Evolutionary conservation across 2,888 invertebrate genomes (phyloP), one percentile per base, ranked within the genome.

Genomic region (Allacma fusca): DNA sequence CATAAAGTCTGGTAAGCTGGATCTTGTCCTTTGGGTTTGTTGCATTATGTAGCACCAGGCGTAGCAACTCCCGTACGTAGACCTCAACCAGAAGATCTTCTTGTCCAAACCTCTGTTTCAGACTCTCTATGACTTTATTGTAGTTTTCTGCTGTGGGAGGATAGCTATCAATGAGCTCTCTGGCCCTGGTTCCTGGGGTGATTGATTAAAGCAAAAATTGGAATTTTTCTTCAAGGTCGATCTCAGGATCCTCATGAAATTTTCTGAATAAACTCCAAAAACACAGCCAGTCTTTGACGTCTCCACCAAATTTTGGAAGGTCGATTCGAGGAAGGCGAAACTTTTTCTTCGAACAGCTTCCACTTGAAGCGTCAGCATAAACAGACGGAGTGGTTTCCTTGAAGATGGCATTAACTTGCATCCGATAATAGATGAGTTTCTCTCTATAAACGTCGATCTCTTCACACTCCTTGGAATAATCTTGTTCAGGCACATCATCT

Each of bases 1-100:
- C 79, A 64, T 79, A 79, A 13, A 80, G 13, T 16, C 40, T 21
- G 9, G 69, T 23, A 13, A 80, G 1, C 16, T n/a, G 44, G 0
- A 72, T 13, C 21, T 77, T 77, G 40, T 72, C 40, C 12, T 69
- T 69, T 13, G 69, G 24, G 23, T 29, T 23, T 0, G 19, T 23
- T 0, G 28, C 34, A n/a, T 69, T 75, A 1, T n/a, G 81, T 16
- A 85, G 67, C 23, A 86, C 82, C 43, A 86, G 59, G 67, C 82
- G 81, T 24, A 86, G 73, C 13, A 85, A 68, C 72, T 86, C 85
- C 23, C 85, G 70, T 7, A 83, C 81, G 68, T 85, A 84, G 68
- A 81, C 81, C 73, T 85, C 82, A 21, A 85, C 79, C 23, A 85
- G 71, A 9, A 85, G 57, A 19, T 85, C 82, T 7, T 85, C 78